A percentile compares a stretch with the other conserved stretches of the same genome.
Evolutionary conservation across 2,888 invertebrate genomes (phyloP).

Genomic region (Eupithecia abbreviata): DNA sequence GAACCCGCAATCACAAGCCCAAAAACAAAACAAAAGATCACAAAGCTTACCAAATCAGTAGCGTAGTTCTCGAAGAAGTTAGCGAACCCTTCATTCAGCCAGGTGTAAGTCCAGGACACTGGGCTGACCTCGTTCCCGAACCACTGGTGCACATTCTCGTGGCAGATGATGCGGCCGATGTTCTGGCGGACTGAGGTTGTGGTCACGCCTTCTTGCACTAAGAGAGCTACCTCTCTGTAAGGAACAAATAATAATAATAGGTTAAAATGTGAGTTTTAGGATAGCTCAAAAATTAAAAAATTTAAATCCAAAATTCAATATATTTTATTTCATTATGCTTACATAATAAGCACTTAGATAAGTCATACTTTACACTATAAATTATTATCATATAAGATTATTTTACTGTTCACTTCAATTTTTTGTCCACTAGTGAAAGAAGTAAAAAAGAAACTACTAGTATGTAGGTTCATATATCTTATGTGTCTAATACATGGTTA

Average conservation of each 20-base stretch:
- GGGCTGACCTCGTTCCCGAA: conserved; percentile 90
- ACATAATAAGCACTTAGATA: too few relatives aligned
- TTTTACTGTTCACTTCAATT: too few relatives aligned
- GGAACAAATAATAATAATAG: neutral
- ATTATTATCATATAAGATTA: too few relatives aligned
- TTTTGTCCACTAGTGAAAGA: too few relatives aligned
- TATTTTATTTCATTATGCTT: too few relatives aligned
- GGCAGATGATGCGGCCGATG: conserved; percentile 82
- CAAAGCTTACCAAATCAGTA: conserved; percentile 76
- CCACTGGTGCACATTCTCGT: conserved; percentile 89
- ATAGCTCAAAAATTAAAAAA: too few relatives aligned
- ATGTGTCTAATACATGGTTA: too few relatives aligned
- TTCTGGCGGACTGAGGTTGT: conserved; percentile 69
- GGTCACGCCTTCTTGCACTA: conserved; percentile 71
- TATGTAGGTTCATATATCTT: too few relatives aligned
- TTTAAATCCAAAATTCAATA: too few relatives aligned
- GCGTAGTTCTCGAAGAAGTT: conserved; percentile 87
- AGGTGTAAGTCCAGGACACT: conserved; percentile 88
- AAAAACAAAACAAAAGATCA: neutral
- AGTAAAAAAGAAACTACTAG: too few relatives aligned
- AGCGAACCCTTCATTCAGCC: conserved; percentile 91
- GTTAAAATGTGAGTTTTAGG: neutral
- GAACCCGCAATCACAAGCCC: too few relatives aligned
- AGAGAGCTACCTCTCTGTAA: conserved; percentile 73
- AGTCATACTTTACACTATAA: too few relatives aligned